phyloP scores from a whole-genome alignment of 2,113 vertebrate species.

The Daubentonia madagascariensis region DNA sequence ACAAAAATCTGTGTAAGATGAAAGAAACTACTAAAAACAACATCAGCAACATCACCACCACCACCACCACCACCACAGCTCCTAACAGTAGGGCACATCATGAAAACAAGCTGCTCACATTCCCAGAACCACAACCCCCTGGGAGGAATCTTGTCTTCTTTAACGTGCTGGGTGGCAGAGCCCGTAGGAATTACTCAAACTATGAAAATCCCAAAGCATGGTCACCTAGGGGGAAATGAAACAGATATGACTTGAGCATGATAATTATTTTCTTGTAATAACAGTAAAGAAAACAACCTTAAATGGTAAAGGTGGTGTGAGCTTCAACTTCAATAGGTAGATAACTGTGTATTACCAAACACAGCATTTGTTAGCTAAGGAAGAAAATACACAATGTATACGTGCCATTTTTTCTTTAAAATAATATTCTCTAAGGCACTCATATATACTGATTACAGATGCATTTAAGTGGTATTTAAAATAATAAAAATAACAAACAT shows the following conservation, averaged over 20 bases:
- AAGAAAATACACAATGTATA: background rate
- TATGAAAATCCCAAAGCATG: slow-evolving; percentile 71
- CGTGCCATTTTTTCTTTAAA: slow-evolving; percentile 27
- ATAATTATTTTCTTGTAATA: slow-evolving; percentile 67
- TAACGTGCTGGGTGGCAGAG: slow-evolving; percentile 53
- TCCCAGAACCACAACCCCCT: slow-evolving; percentile 41
- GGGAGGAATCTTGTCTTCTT: slow-evolving; percentile 53
- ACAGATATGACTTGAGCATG: slow-evolving; percentile 45
- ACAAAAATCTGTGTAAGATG: background rate
- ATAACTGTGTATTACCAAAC: background rate
- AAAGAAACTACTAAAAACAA: slow-evolving; percentile 40
- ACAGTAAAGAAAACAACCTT: slow-evolving; percentile 57
- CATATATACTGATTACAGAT: slow-evolving; percentile 37
- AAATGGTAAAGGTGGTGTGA: slow-evolving; percentile 29
- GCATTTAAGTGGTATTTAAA: slow-evolving; percentile 30
- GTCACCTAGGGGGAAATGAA: slow-evolving; percentile 62
- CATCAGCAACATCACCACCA: background rate
- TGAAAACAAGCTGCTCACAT: slow-evolving; percentile 63
- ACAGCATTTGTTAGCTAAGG: background rate
- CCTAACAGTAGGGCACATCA: background rate
- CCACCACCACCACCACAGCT: background rate
- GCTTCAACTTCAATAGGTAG: background rate
- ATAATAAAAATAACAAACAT: slow-evolving; percentile 15
- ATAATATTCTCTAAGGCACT: slow-evolving; percentile 3
- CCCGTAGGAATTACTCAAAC: slow-evolving; percentile 66